phyloP scores from a whole-genome alignment of 2,888 invertebrate genomes.

The Macropis europaea region DNA sequence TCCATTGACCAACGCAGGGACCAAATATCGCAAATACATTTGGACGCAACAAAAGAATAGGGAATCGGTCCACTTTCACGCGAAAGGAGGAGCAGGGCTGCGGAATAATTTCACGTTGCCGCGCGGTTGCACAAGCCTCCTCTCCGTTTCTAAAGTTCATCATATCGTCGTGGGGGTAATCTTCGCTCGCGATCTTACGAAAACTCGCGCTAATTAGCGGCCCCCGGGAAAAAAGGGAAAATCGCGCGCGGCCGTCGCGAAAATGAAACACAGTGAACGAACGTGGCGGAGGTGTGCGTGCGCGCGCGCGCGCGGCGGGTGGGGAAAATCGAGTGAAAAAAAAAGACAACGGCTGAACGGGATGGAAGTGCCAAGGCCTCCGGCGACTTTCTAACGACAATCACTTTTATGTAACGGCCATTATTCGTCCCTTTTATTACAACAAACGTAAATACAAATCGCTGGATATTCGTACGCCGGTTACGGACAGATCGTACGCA shows the following conservation, averaged over 20 bases:
- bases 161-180: slow-evolving; percentile 18
- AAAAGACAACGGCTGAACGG: slow-evolving; percentile 32
- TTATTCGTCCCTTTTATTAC: slow-evolving; percentile 75
- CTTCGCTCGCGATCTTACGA: slow-evolving; percentile 45
- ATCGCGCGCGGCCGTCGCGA: neutral
- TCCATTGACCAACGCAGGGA: too few species aligned
- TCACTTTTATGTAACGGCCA: slow-evolving; percentile 75
- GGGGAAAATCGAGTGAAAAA: slow-evolving; percentile 48
- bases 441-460: slow-evolving; percentile 75
- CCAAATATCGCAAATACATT: neutral
- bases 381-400: slow-evolving; percentile 74
- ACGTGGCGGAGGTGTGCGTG: slow-evolving; percentile 37
- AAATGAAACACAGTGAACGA: slow-evolving; percentile 14
- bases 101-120: slow-evolving; percentile 32
- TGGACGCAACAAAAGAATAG: neutral
- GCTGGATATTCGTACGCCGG: neutral
- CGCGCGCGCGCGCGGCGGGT: slow-evolving; percentile 2
- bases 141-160: slow-evolving; percentile 34
- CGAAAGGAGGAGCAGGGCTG: neutral
- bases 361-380: slow-evolving; percentile 65
- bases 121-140: slow-evolving; percentile 22
- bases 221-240: too few species aligned
- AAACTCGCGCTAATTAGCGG: slow-evolving; percentile 45
- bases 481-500: too few species aligned
- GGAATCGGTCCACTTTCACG: slow-evolving; percentile 1